Base-by-base conservation (phyloP, 2,888 invertebrate genomes). In the Andrena praecox region DNA sequence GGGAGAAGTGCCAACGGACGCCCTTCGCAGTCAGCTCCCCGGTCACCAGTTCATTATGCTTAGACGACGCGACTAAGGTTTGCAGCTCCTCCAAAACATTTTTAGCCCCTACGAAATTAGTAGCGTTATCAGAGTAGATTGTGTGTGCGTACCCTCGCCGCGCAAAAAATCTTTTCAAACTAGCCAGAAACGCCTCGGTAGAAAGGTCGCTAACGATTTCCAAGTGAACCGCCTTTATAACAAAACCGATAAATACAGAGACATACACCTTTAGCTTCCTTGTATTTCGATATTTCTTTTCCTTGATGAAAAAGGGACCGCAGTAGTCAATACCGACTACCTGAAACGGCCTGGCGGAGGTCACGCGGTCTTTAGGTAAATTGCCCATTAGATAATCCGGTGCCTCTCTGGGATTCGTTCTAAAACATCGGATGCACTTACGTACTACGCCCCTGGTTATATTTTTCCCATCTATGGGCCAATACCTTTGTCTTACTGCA, bases 181-280 rank as follows among this genome's bases (percentile, higher is more conserved):
- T 33, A 2, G 52, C 52, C 0, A 42, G n/a, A 10, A 70, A 70
- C 0, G 59, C 24, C 12, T 70, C 70, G 8, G 67, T 50, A 4
- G 60, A 50, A 6, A 70, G 7, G 27, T 70, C 70, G 16, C 48
- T 29, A n/a, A 54, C 66, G 1, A 66, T 8, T 20, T 68, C 68
- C 0, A 68, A 7, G 12, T 68, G 68, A 12, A 68, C n/a, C 2
- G 68, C 68, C 33, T 54, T 68, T 1, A 56, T 68, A 0, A n/a
- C 20, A n/a, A 68, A 35, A 8, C 68, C 56, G 1, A 54, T 20
- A 31, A 67, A 67, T 2, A 54, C 67, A 0, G 67, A 33, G 12
- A 20, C 33, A 31, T 54, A 54, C 0, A 68, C 20, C n/a, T 68
- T 68, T 0, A 68, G 8, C 4, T 10, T 6, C 0, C 8, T 1